Conservation (phyloP, 2,113 vertebrate species). For the Synchiropus splendidus region DNA sequence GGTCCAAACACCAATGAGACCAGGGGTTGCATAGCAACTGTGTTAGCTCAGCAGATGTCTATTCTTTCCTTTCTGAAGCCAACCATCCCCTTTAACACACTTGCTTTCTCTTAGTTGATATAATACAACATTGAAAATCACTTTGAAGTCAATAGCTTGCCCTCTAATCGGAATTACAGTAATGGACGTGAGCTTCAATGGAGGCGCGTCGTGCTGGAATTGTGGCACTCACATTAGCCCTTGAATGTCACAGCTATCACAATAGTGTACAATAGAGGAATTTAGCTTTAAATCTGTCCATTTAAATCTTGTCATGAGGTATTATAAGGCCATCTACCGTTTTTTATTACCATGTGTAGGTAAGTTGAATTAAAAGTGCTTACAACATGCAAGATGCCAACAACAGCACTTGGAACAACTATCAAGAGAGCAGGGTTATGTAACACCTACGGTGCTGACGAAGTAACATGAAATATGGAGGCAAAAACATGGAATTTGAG, state of each 20-base stretch:
- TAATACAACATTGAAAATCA: constrained; percentile 20
- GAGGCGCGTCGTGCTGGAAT: too few species aligned
- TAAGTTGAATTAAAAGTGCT: constrained; percentile 31
- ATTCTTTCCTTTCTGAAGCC: constrained; percentile 43
- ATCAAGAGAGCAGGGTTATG: constrained; percentile 39
- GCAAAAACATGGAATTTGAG: constrained; percentile 53
- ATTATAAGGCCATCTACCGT: too few species aligned
- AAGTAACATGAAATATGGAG: constrained; percentile 55
- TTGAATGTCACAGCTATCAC: too few species aligned
- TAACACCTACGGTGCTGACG: constrained; percentile 42
- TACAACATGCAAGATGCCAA: constrained; percentile 54
- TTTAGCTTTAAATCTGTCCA: too few species aligned
- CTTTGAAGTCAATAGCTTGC: constrained; percentile 14
- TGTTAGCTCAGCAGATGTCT: constrained; percentile 60
- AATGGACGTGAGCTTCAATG: too few species aligned
- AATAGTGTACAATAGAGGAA: too few species aligned
- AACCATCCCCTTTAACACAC: constrained; percentile 36
- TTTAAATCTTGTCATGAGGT: too few species aligned
- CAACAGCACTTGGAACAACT: constrained; percentile 30
- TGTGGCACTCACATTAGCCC: too few species aligned
- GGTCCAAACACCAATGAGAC: constrained; percentile 45
- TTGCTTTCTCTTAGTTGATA: constrained; percentile 27
- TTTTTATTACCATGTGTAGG: constrained; percentile 16
- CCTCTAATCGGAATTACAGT: constrained; percentile 14
- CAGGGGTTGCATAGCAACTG: constrained; percentile 72